Base-by-base conservation (phyloP, 2,113 vertebrate genomes). In the Apodemus speciosus region DNA sequence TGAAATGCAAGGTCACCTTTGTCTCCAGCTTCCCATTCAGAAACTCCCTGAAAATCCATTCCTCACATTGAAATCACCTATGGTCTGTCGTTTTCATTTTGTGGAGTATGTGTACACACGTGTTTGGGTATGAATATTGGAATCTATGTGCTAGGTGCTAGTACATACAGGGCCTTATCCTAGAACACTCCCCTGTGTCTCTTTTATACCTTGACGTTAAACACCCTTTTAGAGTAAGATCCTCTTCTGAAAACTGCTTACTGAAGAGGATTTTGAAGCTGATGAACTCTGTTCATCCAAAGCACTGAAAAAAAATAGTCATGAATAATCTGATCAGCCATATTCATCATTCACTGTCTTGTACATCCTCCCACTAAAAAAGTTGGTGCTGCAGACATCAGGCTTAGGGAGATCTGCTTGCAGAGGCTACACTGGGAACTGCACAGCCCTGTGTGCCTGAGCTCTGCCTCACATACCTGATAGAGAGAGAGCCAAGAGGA, bases 131-230 rank as follows among this genome's bases (percentile, higher is more conserved):
- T 69, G 51, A 76, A 9, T 76, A 5, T 27, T 77, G 72, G 77
- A 95, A 86, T 13, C 49, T n/a, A 35, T 30, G 9, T 73, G 51
- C 20, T 60, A 68, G 87, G 43, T 69, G 13, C 20, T 75, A 25
- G 49, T n/a, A 85, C 51, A 80, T 46, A 60, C 13, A 30, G 23
- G 64, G 32, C 27, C 18, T 58, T 93, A 51, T 2, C 53, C n/a
- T 86, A 43, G 66, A 72, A 20, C 10, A 13, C 53, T 89, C 18
- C 80, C 27, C 46, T 93, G 53, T 76, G 46, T 92, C 81, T 85
- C 49, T 13, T 89, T 62, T 77, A 89, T 30, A 62, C 10, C 30
- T 62, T 95, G 83, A 90, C 16, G 68, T 91, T 69, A 76, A 94
- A 60, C 62, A 60, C 85, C 79, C 21, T 32, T 91, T 85, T 84